Evolutionary conservation across 92 coral and sea anemone species (phyloP).

Genomic region (Porites evermanni): DNA sequence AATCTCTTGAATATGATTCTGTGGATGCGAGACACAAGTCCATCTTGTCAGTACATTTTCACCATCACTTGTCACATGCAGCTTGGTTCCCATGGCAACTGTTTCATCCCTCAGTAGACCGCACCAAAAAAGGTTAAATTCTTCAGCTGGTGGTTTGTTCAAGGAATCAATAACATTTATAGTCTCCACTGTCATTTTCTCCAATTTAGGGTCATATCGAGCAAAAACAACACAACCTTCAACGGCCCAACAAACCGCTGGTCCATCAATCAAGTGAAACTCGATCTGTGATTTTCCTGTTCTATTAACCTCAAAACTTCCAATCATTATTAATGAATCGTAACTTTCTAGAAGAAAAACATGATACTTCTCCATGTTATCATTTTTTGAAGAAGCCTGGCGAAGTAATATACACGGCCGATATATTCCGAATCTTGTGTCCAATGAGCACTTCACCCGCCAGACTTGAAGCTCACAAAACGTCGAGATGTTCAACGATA

Average conservation of each 20-base stretch:
- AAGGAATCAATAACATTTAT: constrained; percentile 7
- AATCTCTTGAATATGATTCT: constrained; percentile 20
- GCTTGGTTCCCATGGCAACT: constrained; percentile 44
- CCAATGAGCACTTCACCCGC: constrained; percentile 53
- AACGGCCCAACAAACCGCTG: constrained; percentile 55
- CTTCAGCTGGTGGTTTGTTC: constrained; percentile 2
- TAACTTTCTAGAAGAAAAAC: constrained; percentile 13
- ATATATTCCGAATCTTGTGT: constrained; percentile 60
- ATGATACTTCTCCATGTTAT: neutral
- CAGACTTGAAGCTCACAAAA: constrained; percentile 21
- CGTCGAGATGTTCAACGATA: constrained; percentile 29
- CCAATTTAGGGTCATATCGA: constrained; percentile 1
- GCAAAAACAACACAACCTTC: constrained; percentile 2
- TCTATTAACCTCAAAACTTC: constrained; percentile 18
- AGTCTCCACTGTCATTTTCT: constrained; percentile 29
- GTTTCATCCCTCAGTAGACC: constrained; percentile 1
- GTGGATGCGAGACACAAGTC: constrained; percentile 47
- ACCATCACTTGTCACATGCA: neutral
- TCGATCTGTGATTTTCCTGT: neutral
- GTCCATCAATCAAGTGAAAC: constrained; percentile 56
- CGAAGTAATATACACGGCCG: constrained; percentile 68
- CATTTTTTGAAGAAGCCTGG: constrained; percentile 14
- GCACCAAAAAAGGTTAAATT: constrained; percentile 35
- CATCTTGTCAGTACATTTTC: constrained; percentile 16
- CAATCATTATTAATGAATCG: constrained; percentile 18